Evolutionary conservation across 2,888 invertebrate genomes (phyloP).

Genomic region (Xanthostigma xanthostigma): DNA sequence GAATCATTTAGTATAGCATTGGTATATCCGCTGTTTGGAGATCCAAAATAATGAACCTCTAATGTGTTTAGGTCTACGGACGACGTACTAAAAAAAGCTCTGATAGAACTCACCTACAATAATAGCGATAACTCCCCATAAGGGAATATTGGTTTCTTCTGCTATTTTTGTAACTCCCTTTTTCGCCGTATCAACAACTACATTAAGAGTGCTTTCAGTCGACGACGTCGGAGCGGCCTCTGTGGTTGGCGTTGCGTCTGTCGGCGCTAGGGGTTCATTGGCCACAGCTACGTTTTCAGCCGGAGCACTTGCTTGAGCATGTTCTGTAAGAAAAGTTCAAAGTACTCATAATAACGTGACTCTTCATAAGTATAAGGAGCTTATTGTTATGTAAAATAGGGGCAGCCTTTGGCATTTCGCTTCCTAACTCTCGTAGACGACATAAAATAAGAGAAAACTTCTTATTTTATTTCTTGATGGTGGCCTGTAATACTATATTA

Average conservation of each 20-base stretch:
- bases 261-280: background rate
- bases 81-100: background rate
- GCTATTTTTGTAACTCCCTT: slow-evolving; percentile 47
- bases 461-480: no score
- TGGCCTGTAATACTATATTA: no score
- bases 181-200: slow-evolving; percentile 32
- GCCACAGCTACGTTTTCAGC: slow-evolving; percentile 10
- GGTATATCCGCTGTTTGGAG: no score
- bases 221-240: slow-evolving; percentile 16
- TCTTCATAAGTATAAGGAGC: no score
- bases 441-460: no score
- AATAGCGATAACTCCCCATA: slow-evolving; percentile 75
- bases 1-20: no score
- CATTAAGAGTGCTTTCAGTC: slow-evolving; percentile 21
- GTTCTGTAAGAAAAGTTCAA: background rate
- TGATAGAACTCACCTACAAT: slow-evolving; percentile 48
- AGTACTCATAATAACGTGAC: no score
- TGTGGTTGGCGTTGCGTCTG: slow-evolving; percentile 1
- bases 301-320: slow-evolving; percentile 1
- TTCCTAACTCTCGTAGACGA: no score
- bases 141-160: slow-evolving; percentile 60
- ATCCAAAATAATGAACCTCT: no score
- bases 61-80: no score
- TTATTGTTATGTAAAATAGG: no score
- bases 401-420: no score